Percentiles rank a stretch among this genome's conserved stretches.
These are phyloP conservation scores for Cephonodes hylas DNA, from an alignment of 2,888 invertebrate species.

Conservation along the genomic window DNA sequence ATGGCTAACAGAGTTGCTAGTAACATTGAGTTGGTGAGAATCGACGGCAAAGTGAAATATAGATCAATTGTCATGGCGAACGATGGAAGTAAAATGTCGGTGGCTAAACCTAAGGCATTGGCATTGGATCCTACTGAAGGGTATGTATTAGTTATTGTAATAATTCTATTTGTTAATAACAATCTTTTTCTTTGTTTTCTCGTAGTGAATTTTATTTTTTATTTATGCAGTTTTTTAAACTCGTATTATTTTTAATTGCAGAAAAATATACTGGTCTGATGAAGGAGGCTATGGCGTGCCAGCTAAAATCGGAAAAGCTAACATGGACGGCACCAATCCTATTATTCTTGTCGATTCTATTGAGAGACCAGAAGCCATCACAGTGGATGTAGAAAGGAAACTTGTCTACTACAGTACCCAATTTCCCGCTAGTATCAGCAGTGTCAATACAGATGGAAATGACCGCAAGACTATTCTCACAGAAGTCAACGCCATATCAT, in stretches of 20 bases:
- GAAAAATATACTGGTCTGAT: conserved; percentile 97
- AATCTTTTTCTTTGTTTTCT: neutral
- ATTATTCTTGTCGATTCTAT: conserved; percentile 86
- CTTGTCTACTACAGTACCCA: conserved; percentile 94
- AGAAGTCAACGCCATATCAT: conserved; percentile 85
- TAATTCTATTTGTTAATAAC: neutral
- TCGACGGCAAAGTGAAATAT: conserved; percentile 92
- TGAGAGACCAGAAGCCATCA: conserved; percentile 90
- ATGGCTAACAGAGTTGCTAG: conserved; percentile 94
- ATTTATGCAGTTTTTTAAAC: neutral
- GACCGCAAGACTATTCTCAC: conserved; percentile 85
- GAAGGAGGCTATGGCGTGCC: conserved; percentile 95
- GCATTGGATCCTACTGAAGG: conserved; percentile 96
- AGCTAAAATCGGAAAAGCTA: conserved; percentile 92
- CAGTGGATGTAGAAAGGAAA: conserved; percentile 91
- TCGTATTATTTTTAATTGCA: conserved; percentile 44
- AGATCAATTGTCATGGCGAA: conserved; percentile 93
- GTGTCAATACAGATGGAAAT: conserved; percentile 87
- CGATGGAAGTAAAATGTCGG: conserved; percentile 91
- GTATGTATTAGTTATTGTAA: conserved; percentile 59
- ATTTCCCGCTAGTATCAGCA: conserved; percentile 85
- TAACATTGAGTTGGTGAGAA: conserved; percentile 93
- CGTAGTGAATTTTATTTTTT: neutral
- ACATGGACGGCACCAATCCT: conserved; percentile 95
- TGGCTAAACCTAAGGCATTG: conserved; percentile 92